These are phyloP conservation scores for Forbesichthys papilliferus DNA, from an alignment of 2,113 vertebrate genomes.

Conservation along the genomic window DNA sequence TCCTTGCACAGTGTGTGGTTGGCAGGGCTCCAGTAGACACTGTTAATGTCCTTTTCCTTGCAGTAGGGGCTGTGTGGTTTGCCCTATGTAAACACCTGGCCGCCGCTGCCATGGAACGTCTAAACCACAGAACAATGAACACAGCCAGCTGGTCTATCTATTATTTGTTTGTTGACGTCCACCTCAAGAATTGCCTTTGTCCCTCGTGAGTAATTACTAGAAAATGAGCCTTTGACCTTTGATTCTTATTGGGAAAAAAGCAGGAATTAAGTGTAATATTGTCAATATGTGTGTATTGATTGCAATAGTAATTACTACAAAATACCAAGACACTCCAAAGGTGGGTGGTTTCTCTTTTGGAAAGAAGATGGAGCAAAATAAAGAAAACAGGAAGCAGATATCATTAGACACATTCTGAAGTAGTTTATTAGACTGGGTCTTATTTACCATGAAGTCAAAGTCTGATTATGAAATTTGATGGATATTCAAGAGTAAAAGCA, in stretches of 20 bases:
- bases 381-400: constrained; percentile 31
- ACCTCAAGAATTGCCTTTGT: constrained; percentile 59
- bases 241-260: constrained; percentile 71
- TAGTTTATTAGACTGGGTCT: constrained; percentile 37
- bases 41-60: constrained; percentile 48
- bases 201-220: constrained; percentile 76
- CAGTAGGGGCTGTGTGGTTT: constrained; percentile 46
- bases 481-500: constrained; percentile 44
- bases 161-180: constrained; percentile 76
- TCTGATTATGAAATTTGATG: constrained; percentile 46
- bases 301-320: constrained; percentile 60
- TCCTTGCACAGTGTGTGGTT: constrained; percentile 1
- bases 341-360: constrained; percentile 34
- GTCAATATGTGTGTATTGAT: constrained; percentile 70
- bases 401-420: constrained; percentile 5
- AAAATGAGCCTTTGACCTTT: constrained; percentile 79
- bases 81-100: constrained; percentile 77
- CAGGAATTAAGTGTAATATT: constrained; percentile 61
- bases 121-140: constrained; percentile 76
- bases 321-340: constrained; percentile 45
- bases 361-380: constrained; percentile 32
- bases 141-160: constrained; percentile 70
- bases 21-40: constrained; percentile 45
- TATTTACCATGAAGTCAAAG: constrained; percentile 28
- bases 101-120: constrained; percentile 57